phyloP scores from a whole-genome alignment of 2,888 invertebrate genomes.

The Aleiodes leptofemur region DNA sequence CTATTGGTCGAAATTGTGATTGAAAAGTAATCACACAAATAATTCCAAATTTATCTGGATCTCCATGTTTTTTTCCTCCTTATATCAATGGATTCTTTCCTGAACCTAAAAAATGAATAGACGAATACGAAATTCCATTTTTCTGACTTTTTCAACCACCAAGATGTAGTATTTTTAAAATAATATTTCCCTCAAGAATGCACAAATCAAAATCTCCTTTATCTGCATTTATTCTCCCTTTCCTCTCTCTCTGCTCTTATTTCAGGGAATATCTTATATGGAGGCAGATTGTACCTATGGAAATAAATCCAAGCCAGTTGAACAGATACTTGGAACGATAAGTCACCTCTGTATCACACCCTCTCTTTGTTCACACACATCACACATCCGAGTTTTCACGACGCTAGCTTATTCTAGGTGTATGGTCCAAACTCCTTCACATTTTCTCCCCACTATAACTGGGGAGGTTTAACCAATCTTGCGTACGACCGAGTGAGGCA shows the following conservation, averaged over 20 bases:
- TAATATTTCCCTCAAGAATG: slow-evolving; percentile 1
- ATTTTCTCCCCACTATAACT: slow-evolving; percentile 44
- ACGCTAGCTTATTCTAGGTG: slow-evolving; percentile 56
- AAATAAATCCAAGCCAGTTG: slow-evolving; percentile 70
- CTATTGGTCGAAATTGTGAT: too few species aligned
- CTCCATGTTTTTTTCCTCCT: too few species aligned
- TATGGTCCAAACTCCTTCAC: slow-evolving; percentile 63
- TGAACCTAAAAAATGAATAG: too few species aligned
- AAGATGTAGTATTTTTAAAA: background rate
- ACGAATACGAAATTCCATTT: slow-evolving; percentile 11
- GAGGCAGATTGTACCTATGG: slow-evolving; percentile 72
- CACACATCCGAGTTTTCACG: slow-evolving; percentile 45
- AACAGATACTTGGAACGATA: slow-evolving; percentile 72
- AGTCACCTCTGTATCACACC: slow-evolving; percentile 62
- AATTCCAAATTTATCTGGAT: too few species aligned
- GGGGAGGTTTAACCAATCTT: slow-evolving; percentile 31
- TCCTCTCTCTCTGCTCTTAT: slow-evolving; percentile 12
- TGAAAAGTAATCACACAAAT: too few species aligned
- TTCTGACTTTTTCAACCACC: slow-evolving; percentile 6
- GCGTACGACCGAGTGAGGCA: slow-evolving; percentile 35
- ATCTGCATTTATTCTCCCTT: slow-evolving; percentile 9
- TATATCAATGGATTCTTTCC: too few species aligned
- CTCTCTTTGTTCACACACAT: slow-evolving; percentile 41
- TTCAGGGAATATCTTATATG: slow-evolving; percentile 62
- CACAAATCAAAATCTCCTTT: slow-evolving; percentile 14